phyloP scores from a whole-genome alignment of 2,113 vertebrate genomes.

The Pagrus major region DNA sequence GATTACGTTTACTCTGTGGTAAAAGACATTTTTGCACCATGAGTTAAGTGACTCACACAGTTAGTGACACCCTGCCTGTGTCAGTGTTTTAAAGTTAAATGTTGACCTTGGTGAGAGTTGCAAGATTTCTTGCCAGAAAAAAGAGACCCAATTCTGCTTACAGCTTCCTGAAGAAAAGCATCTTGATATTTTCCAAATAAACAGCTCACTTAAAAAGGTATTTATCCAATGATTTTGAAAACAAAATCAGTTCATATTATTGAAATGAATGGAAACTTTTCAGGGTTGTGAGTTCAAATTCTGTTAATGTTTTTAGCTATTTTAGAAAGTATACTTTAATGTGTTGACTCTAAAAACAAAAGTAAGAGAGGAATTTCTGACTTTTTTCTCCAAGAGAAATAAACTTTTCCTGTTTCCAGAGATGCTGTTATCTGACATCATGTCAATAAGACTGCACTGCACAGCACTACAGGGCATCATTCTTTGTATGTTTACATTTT shows the following conservation, averaged over 20 bases:
- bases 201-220: not conserved
- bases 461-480: not conserved
- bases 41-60: too few relatives aligned
- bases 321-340: not conserved
- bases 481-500: not conserved
- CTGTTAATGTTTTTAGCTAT: not conserved
- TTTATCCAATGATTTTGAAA: not conserved
- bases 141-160: too few relatives aligned
- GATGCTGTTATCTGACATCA: conserved; percentile 2
- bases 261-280: not conserved
- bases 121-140: too few relatives aligned
- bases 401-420: not conserved
- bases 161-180: not conserved
- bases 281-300: not conserved
- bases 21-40: too few relatives aligned
- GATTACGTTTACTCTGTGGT: too few relatives aligned
- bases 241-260: not conserved
- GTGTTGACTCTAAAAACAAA: not conserved
- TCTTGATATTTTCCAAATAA: not conserved
- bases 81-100: too few relatives aligned
- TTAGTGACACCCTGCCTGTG: too few relatives aligned
- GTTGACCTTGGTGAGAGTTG: too few relatives aligned
- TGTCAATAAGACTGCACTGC: not conserved
- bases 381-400: not conserved
- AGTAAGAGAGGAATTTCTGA: not conserved